Conservation (phyloP, 2,888 invertebrate species). For the Epistrophella euchroma region DNA sequence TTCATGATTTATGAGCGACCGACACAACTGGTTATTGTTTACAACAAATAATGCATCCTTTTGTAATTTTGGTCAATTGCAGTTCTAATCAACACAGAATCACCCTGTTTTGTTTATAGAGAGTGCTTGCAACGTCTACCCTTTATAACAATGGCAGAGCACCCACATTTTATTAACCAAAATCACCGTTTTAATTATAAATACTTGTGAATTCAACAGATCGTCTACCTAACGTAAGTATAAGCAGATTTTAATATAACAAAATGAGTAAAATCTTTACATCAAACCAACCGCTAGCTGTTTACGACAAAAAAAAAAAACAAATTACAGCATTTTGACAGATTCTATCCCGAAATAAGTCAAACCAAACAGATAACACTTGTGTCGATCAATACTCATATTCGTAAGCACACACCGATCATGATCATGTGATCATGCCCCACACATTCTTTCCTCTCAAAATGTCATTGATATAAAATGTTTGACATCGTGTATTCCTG, state of each 20-base stretch:
- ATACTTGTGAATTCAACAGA: constrained; percentile 26
- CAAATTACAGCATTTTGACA: not conserved
- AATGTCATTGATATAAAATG: constrained; percentile 35
- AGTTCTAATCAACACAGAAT: constrained; percentile 39
- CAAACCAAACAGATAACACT: constrained; percentile 16
- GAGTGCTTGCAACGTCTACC: not conserved
- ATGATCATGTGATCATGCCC: constrained; percentile 9
- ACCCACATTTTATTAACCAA: constrained; percentile 55
- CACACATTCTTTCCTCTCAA: constrained; percentile 26
- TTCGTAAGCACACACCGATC: constrained; percentile 4
- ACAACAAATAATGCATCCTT: constrained; percentile 58
- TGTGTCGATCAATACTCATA: constrained; percentile 10
- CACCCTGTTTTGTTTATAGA: constrained; percentile 19
- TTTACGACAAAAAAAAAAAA: not conserved
- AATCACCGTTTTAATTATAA: constrained; percentile 52
- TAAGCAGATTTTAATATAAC: not conserved
- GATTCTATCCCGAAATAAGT: not conserved
- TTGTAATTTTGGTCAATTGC: constrained; percentile 39
- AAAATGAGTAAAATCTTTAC: not conserved
- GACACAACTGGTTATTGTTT: not conserved
- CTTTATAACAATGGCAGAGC: constrained; percentile 37
- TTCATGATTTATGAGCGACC: constrained; percentile 46
- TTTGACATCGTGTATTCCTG: constrained; percentile 47
- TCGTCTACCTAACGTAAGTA: not conserved
- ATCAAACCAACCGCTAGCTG: not conserved